These are phyloP conservation scores for Euplagia quadripunctaria DNA, from an alignment of 2,888 invertebrate species.

Conservation along the genomic window DNA sequence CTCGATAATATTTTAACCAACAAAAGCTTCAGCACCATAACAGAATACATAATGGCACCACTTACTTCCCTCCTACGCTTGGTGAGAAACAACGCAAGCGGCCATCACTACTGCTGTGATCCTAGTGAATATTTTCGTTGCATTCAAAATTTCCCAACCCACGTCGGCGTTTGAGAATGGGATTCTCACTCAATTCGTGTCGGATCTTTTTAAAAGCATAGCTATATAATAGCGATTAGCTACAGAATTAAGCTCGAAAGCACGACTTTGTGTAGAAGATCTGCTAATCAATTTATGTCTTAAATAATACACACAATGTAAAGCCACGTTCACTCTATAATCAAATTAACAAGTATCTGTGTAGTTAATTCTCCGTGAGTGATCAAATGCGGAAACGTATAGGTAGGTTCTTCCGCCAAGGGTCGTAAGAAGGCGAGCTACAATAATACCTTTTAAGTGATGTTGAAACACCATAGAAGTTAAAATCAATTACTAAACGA, in stretches of 20 bases:
- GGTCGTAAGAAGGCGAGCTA: constrained; percentile 51
- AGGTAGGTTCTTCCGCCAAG: constrained; percentile 59
- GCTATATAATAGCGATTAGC: neutral
- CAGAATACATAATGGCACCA: no score
- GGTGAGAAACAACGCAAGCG: no score
- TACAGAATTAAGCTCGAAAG: neutral
- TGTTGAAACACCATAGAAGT: constrained; percentile 34
- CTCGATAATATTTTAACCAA: no score
- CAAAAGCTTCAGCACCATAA: no score
- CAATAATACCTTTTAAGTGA: constrained; percentile 46
- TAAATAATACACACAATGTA: neutral
- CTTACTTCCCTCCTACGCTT: no score
- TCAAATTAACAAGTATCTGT: constrained; percentile 36
- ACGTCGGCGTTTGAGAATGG: no score
- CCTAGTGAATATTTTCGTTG: no score
- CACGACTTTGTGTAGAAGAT: neutral
- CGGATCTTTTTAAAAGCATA: no score
- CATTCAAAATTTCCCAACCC: no score
- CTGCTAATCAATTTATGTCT: neutral
- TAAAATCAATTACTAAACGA: constrained; percentile 31
- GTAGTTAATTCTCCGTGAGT: constrained; percentile 39
- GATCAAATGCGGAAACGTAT: constrained; percentile 54
- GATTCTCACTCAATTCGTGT: no score
- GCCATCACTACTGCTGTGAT: no score
- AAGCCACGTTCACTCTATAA: constrained; percentile 20